Evolutionary conservation across 2,888 invertebrate species (phyloP).

Genomic region (Cheilosia scutellata): DNA sequence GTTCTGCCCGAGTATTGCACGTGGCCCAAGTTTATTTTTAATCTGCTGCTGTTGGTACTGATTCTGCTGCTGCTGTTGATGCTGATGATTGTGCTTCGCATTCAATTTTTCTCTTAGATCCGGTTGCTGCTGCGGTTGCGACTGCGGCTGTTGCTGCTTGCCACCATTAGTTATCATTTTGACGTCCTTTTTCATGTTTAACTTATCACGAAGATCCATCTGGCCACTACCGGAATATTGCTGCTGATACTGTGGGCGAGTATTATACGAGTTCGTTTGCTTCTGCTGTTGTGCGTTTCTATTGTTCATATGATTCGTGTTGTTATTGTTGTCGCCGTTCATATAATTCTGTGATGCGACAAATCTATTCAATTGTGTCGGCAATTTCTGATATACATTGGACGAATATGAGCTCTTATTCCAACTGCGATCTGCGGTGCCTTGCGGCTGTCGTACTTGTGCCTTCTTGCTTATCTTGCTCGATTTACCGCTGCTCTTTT

Average conservation of each 20-base stretch:
- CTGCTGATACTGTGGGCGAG: slow-evolving; percentile 30
- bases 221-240: slow-evolving; percentile 20
- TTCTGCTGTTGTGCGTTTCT: slow-evolving; percentile 56
- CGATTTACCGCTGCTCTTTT: slow-evolving; percentile 77
- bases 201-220: slow-evolving; percentile 57
- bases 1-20: slow-evolving; percentile 79
- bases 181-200: slow-evolving; percentile 59
- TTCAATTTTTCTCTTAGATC: slow-evolving; percentile 58
- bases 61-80: slow-evolving; percentile 56
- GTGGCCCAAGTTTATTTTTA: slow-evolving; percentile 60
- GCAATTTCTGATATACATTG: slow-evolving; percentile 76
- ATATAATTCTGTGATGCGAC: slow-evolving; percentile 61
- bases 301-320: slow-evolving; percentile 68
- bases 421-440: slow-evolving; percentile 77
- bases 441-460: slow-evolving; percentile 76
- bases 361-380: slow-evolving; percentile 66
- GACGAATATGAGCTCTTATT: slow-evolving; percentile 78
- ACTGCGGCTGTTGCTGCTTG: slow-evolving; percentile 28
- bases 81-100: slow-evolving; percentile 43
- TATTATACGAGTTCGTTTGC: slow-evolving; percentile 44
- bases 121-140: slow-evolving; percentile 23
- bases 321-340: slow-evolving; percentile 76
- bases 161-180: slow-evolving; percentile 59
- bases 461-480: slow-evolving; percentile 55
- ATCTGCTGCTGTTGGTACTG: slow-evolving; percentile 71